Conservation (phyloP, 2,888 invertebrate species). For the Sceliomorpha sp. region DNA sequence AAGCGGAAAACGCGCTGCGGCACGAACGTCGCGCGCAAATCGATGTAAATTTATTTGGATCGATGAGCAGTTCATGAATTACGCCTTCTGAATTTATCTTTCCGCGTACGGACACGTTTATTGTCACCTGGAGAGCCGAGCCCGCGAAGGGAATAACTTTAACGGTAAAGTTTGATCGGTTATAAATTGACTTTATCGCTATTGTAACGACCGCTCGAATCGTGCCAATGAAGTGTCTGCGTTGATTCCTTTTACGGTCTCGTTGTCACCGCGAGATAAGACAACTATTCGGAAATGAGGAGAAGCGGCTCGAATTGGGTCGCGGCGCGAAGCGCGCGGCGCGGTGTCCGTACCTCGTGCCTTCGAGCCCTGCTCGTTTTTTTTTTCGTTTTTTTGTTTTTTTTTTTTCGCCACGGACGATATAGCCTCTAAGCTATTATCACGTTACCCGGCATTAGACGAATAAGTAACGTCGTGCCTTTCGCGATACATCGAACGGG, state of each 20-base stretch:
- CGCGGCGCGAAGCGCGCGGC: too few species aligned
- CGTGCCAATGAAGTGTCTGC: conserved; percentile 51
- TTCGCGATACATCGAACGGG: conserved; percentile 18
- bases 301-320: too few species aligned
- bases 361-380: too few species aligned
- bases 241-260: conserved; percentile 42
- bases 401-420: not conserved
- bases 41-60: conserved; percentile 35
- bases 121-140: conserved; percentile 51
- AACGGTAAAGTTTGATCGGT: conserved; percentile 53
- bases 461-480: conserved; percentile 27
- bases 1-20: conserved; percentile 9
- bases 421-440: too few species aligned
- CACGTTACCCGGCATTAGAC: too few species aligned
- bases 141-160: conserved; percentile 49
- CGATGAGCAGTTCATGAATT: too few species aligned
- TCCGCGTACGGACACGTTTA: too few species aligned
- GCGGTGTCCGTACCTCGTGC: too few species aligned
- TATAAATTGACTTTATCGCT: conserved; percentile 55
- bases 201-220: conserved; percentile 52
- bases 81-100: too few species aligned
- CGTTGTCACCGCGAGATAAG: conserved; percentile 52
- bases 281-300: conserved; percentile 44
- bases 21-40: conserved; percentile 25
- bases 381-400: not conserved